Base-by-base conservation (phyloP, 2,888 invertebrate species). In the Zonitis immaculata region DNA sequence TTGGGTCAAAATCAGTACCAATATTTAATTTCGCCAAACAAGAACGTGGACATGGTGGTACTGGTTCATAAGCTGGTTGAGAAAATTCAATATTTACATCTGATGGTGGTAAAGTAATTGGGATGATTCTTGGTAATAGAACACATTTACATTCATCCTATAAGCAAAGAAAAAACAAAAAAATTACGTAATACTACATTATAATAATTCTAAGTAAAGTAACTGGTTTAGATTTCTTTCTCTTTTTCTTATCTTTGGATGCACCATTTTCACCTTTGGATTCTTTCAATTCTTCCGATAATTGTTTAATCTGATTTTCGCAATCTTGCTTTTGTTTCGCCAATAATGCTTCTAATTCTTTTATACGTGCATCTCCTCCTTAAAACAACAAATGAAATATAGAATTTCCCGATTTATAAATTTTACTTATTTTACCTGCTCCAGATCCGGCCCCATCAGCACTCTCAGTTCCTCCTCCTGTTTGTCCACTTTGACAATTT, bases 171-270 rank as follows among this genome's bases (percentile, higher is more conserved):
- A 16, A 12, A 32, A 6, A 30, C 25, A 25, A n/a, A n/a, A n/a
- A n/a, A n/a, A n/a, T n/a, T n/a, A n/a, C n/a, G n/a, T n/a, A n/a
- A n/a, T 8, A 80, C 73, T 73, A 81, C 80, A 59, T 76, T 78
- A 62, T 81, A 81, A 61, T 80, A 78, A 42, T 75, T 73, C 54
- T 75, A 76, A 42, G 76, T 74, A n/a, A n/a, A n/a, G n/a, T n/a
- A n/a, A n/a, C n/a, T n/a, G n/a, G n/a, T n/a, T n/a, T n/a, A n/a
- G n/a, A n/a, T n/a, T n/a, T n/a, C n/a, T n/a, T n/a, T n/a, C n/a
- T n/a, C n/a, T n/a, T n/a, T n/a, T n/a, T n/a, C n/a, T n/a, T n/a
- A n/a, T n/a, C n/a, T n/a, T n/a, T n/a, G n/a, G n/a, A n/a, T n/a
- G n/a, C n/a, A n/a, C n/a, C n/a, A n/a, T n/a, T n/a, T n/a, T n/a